phyloP scores from a whole-genome alignment of 2,113 vertebrate species.

The Tringa solitaria region DNA sequence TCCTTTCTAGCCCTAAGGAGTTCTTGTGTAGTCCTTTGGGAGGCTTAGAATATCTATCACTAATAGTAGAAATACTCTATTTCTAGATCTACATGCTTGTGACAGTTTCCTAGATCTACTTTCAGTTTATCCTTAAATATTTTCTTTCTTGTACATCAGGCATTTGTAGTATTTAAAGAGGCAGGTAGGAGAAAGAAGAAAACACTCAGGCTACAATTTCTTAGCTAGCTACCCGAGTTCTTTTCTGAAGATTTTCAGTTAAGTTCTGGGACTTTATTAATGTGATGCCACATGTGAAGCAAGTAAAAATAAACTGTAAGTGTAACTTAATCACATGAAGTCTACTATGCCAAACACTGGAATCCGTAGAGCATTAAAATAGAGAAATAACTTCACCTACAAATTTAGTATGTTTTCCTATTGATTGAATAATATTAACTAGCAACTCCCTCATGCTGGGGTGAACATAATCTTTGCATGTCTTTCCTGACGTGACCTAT shows the following conservation, averaged over 20 bases:
- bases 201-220: not conserved
- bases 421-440: not conserved
- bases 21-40: not conserved
- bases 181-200: not conserved
- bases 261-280: not conserved
- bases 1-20: not conserved
- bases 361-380: not conserved
- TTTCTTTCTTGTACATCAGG: not conserved
- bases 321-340: not conserved
- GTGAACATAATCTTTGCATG: fast-evolving
- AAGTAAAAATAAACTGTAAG: not conserved
- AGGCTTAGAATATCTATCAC: not conserved
- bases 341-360: not conserved
- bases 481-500: not conserved
- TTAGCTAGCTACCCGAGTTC: not conserved
- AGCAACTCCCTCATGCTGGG: not conserved
- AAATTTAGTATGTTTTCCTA: not conserved
- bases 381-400: not conserved
- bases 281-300: not conserved
- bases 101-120: not conserved
- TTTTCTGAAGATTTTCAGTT: not conserved
- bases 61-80: not conserved
- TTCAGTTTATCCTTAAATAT: not conserved
- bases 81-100: not conserved
- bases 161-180: not conserved